Evolutionary conservation across 2,888 invertebrate species (phyloP), one percentile per base, ranked within the genome.

Genomic region (Cryptus armator): DNA sequence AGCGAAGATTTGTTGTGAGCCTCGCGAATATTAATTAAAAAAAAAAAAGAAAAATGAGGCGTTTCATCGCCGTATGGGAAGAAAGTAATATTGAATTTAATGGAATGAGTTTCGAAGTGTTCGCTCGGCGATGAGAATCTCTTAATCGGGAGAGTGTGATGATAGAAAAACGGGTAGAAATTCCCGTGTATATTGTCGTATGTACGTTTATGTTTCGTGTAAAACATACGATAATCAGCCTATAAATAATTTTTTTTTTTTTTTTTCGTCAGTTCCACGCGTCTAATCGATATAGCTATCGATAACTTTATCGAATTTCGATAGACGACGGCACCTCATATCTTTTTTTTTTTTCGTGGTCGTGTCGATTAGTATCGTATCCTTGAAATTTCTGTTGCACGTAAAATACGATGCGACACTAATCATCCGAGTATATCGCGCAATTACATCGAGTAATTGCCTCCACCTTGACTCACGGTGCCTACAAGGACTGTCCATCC

Each of bases 401-500:
- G 62, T 62, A 24, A 12, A 75, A 62, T 16, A 46, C 16, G 16
- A n/a, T 62, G 74, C 9, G 32, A 75, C 48, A 4, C 24, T 32
- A 14, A 48, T 10, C 24, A 43, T 48, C 43, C 59, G 51, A 68
- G 51, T 7, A 83, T 78, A 48, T 51, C 67, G 77, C 72, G 82
- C 43, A 44, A 64, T 76, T 64, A 68, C 72, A 64, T 48, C 66
- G 53, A 66, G 19, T 82, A 68, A 83, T 78, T 62, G 68, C 72
- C 62, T 83, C 72, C 66, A 83, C 62, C 59, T 67, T 72, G 46
- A 82, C 71, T 82, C 51, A 78, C 62, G 83, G 74, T 78, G 48
- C 62, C 83, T 78, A 48, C 53, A 53, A 71, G 37, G 66, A 56
- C 59, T 59, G 37, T 32, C 37, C 62, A 46, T 32, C 48, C 68